phyloP scores from a whole-genome alignment of 2,888 invertebrate species.

The Agrotis puta region DNA sequence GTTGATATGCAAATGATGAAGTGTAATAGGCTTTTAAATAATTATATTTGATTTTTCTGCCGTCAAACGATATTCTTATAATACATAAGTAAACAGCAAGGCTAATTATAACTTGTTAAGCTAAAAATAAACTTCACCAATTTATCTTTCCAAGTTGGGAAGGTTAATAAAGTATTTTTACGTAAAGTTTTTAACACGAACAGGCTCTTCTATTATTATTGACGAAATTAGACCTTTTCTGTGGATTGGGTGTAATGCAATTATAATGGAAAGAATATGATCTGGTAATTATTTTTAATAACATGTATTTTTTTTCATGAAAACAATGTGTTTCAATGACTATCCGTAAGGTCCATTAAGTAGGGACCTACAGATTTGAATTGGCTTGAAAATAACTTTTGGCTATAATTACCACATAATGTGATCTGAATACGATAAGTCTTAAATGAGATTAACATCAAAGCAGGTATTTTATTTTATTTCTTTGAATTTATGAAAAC shows the following conservation, averaged over 20 bases:
- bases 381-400: background rate
- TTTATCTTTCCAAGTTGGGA: conserved; percentile 4
- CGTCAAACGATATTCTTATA: conserved; percentile 4
- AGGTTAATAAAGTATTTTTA: conserved; percentile 8
- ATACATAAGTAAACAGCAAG: background rate
- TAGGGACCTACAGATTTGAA: background rate
- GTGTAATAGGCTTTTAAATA: background rate
- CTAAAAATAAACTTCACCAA: conserved; percentile 6
- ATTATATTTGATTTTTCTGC: conserved; percentile 4
- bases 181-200: conserved; percentile 23
- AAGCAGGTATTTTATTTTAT: conserved; percentile 61
- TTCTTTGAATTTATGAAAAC: conserved; percentile 4
- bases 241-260: conserved; percentile 17
- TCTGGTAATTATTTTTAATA: no score
- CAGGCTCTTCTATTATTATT: conserved; percentile 11
- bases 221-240: conserved; percentile 19
- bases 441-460: conserved; percentile 72
- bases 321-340: background rate
- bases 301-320: background rate
- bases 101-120: background rate
- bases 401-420: conserved; percentile 1
- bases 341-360: background rate
- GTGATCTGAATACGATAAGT: conserved; percentile 64
- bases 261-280: conserved; percentile 4
- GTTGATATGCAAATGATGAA: background rate